Evolutionary conservation across 2,113 vertebrate species (phyloP), one percentile per base, ranked within the genome.

Genomic region (Pseudorasbora parva): DNA sequence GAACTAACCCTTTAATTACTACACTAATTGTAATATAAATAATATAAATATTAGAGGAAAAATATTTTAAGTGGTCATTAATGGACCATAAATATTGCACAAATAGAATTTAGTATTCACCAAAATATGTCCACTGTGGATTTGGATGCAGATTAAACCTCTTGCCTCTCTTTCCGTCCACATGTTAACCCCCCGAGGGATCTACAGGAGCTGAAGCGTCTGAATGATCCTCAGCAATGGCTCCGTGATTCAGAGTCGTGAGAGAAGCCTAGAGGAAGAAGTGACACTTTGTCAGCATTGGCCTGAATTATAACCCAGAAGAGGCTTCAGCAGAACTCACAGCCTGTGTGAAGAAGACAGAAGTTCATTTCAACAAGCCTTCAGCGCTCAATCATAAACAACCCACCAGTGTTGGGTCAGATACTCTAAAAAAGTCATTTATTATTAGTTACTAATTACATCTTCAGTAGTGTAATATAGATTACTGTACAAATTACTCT

Each of bases 161-260:
- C 6, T n/a, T 2, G 27, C 30, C 33, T 59, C 30, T 59, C 9
- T 78, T 59, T 15, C n/a, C 4, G 2, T 43, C 21, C 19, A 43
- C 8, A 41, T 37, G 33, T 21, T 60, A 45, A 45, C 56, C 56
- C 11, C 56, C 37, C 15, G 4, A 19, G 37, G 12, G 33, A 60
- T n/a, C 56, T 11, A 25, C 49, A 54, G 37, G 25, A 27, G 45
- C 25, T 17, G 25, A 25, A 51, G 30, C 9, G 5, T 41, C 30
- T 37, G 54, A 37, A 76, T n/a, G 10, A 57, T 45, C 14, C 51
- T 3, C 23, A 45, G 23, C 37, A 54, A 27, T 19, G 7, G 68
- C 30, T 66, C 2, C 8, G 27, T 83, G 57, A 86, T 30, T 86
- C 85, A 83, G 17, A 57, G 57, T 30, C 73, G 69, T 4, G 21